Evolutionary conservation across 1,140 invertebrate species (phyloP).

Genomic region (Caerostris extrusa): DNA sequence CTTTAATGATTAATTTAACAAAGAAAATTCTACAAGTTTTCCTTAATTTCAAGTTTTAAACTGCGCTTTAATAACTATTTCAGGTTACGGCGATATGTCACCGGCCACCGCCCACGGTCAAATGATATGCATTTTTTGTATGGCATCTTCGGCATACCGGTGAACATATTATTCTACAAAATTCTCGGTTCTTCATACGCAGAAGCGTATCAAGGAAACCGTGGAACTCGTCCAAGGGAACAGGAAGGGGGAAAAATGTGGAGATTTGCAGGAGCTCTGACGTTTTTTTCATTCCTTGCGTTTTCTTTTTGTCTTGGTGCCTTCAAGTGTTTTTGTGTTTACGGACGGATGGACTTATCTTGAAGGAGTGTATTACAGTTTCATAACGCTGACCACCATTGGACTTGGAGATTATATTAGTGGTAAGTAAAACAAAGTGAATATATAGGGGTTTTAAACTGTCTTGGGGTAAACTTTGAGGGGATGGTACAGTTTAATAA

Average conservation of each 20-base stretch:
- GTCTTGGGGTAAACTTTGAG: no score
- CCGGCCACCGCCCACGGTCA: conserved; percentile 90
- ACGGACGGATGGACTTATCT: conserved; percentile 95
- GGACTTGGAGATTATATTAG: conserved; percentile 97
- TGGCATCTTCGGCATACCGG: conserved; percentile 90
- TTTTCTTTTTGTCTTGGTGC: conserved; percentile 96
- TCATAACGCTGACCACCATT: conserved; percentile 95
- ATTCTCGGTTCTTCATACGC: conserved; percentile 78
- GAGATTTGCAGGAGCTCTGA: background rate
- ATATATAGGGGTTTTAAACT: no score
- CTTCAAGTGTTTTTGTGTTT: conserved; percentile 91
- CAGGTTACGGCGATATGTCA: conserved; percentile 93
- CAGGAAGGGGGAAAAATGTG: background rate
- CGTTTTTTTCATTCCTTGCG: conserved; percentile 87
- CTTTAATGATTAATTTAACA: background rate
- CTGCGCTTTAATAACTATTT: conserved; percentile 74
- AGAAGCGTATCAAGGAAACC: conserved; percentile 70
- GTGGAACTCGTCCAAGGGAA: conserved; percentile 8
- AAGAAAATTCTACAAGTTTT: background rate
- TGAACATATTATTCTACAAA: conserved; percentile 89
- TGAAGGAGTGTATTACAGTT: conserved; percentile 94
- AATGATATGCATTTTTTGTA: conserved; percentile 92
- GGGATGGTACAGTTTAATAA: no score
- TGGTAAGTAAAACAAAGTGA: conserved; percentile 82
- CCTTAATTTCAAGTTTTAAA: background rate